These are phyloP conservation scores for Monochamus alternatus DNA, from an alignment of 2,888 invertebrate genomes.

Conservation along the genomic window DNA sequence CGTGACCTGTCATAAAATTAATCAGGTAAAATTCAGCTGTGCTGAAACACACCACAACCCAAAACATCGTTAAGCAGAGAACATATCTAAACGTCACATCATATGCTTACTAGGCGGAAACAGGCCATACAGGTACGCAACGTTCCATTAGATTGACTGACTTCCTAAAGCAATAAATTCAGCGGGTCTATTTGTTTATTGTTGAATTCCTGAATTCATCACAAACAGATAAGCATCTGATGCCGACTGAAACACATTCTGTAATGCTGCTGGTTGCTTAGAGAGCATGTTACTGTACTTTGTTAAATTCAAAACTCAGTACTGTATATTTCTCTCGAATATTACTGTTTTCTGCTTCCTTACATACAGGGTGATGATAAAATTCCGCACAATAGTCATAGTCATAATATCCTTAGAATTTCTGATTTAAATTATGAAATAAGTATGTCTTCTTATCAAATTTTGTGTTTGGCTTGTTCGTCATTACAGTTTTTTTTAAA, in stretches of 20 bases:
- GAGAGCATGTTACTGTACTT: too few species aligned
- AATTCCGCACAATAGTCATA: too few species aligned
- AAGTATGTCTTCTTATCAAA: too few species aligned
- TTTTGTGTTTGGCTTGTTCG: too few species aligned
- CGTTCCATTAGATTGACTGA: constrained; percentile 5
- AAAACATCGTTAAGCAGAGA: background rate
- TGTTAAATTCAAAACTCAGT: too few species aligned
- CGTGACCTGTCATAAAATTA: background rate
- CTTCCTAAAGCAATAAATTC: constrained; percentile 1
- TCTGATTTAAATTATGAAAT: too few species aligned
- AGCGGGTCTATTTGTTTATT: constrained; percentile 2
- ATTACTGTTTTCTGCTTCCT: too few species aligned
- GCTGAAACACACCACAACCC: background rate
- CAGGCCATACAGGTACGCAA: background rate
- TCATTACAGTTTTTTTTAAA: too few species aligned
- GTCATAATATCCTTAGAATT: too few species aligned
- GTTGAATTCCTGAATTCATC: background rate
- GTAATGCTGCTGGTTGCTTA: background rate
- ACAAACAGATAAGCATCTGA: background rate
- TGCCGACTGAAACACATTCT: background rate
- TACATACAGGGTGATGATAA: too few species aligned
- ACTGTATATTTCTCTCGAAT: too few species aligned
- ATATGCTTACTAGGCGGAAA: constrained; percentile 5
- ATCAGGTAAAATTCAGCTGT: background rate
- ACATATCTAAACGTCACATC: background rate